phyloP scores from a whole-genome alignment of 2,797 vertebrate species.

The Rachycentron canadum region DNA sequence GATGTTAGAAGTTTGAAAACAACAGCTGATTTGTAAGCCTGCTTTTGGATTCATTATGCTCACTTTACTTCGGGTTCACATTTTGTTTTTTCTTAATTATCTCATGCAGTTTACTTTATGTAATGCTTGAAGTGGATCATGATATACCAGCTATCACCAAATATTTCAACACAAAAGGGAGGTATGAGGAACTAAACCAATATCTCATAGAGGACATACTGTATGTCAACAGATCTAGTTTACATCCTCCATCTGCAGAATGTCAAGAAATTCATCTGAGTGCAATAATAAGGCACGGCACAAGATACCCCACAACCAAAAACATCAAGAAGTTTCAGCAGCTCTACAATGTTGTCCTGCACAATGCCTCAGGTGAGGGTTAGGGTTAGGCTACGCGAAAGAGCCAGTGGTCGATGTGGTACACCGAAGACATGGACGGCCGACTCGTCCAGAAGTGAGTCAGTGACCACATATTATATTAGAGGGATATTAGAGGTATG shows the following conservation, averaged over 20 bases:
- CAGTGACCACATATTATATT: too few relatives aligned
- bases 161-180: conserved; percentile 92
- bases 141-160: conserved; percentile 78
- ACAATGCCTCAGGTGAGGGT: conserved; percentile 18
- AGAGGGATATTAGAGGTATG: conserved; percentile 77
- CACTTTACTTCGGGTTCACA: conserved; percentile 16
- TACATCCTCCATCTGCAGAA: conserved; percentile 72
- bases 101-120: conserved; percentile 26
- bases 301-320: conserved; percentile 85
- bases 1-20: conserved; percentile 7
- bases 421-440: conserved; percentile 91
- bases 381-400: too few relatives aligned
- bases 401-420: conserved; percentile 88
- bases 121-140: background rate
- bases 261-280: conserved; percentile 89
- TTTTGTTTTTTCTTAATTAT: conserved; percentile 23
- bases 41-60: conserved; percentile 18
- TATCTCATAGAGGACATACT: conserved; percentile 81
- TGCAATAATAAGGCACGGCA: conserved; percentile 88
- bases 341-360: conserved; percentile 71
- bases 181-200: conserved; percentile 92
- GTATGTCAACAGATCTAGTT: conserved; percentile 75
- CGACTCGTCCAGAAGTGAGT: conserved; percentile 89
- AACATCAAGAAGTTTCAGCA: conserved; percentile 84
- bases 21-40: conserved; percentile 14